Conservation (phyloP, 92 coral and sea anemone genomes). For the Epizoanthus scotinus region DNA sequence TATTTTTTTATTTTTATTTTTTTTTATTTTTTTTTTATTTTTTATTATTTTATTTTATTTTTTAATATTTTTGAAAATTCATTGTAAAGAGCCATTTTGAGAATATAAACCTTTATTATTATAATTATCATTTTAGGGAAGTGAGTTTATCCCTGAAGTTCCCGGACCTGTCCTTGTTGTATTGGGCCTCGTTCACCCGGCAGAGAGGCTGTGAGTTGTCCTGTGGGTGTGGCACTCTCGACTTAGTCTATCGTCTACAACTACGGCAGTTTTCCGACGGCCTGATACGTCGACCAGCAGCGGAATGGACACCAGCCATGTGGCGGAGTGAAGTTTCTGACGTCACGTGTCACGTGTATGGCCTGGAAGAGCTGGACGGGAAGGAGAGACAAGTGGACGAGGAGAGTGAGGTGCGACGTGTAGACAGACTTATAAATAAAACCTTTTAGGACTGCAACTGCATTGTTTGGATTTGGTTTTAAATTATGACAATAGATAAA, state of each 20-base stretch:
- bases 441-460: neutral
- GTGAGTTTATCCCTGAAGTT: constrained; percentile 85
- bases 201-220: constrained; percentile 90
- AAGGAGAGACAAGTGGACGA: constrained; percentile 64
- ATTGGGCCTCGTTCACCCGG: constrained; percentile 98
- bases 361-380: constrained; percentile 85
- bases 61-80: too few species aligned
- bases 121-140: constrained; percentile 61
- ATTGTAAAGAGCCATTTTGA: too few species aligned
- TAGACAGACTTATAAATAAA: neutral
- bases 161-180: constrained; percentile 83
- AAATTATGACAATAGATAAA: too few species aligned
- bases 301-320: constrained; percentile 92
- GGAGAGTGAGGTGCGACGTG: constrained; percentile 52
- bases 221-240: constrained; percentile 76
- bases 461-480: too few species aligned
- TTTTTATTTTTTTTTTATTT: too few species aligned
- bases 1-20: too few species aligned
- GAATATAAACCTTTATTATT: neutral
- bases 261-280: constrained; percentile 80
- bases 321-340: constrained; percentile 81
- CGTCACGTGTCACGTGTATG: constrained; percentile 95
- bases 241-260: constrained; percentile 77
- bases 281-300: constrained; percentile 84
- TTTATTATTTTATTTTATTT: too few species aligned